Evolutionary conservation across 2,888 invertebrate genomes (phyloP), one percentile per base, ranked within the genome.

Genomic region (Plebejus melissa): DNA sequence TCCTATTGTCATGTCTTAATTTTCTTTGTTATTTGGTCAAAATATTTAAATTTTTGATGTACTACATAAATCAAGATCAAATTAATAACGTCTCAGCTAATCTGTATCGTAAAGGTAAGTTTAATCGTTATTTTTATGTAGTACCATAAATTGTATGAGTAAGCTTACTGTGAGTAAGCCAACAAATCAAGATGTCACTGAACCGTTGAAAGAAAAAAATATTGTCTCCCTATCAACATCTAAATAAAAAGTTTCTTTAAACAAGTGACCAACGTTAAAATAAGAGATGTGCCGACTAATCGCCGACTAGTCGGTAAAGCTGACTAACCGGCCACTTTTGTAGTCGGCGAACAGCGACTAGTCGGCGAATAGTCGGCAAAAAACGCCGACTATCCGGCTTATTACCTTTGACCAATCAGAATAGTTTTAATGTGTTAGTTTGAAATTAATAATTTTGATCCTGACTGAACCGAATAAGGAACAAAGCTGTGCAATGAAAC

Each of bases 41-140:
- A 36, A 32, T 65, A 0, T 65, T 65, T 9, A 46, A 46, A 46
- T 11, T 3, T 32, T 16, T 65, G 60, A 60, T 22, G 3, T 60
- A 11, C 11, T 2, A 36, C 13, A 36, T 65, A 36, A 65, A 36
- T 36, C 65, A 65, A 36, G 32, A 65, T 65, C 32, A 32, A 65
- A 65, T 65, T 65, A 65, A 65, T 5, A 36, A 11, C 32, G 65
- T 5, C 13, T 65, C 65, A 36, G 5, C 65, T 65, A 65, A 65
- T 65, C 65, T 65, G 65, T 36, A 36, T 65, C 65, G 32, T 65
- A 65, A 65, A 65, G 65, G 36, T 65, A 65, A 36, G 32, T 65
- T 65, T 65, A 65, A 65, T 65, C 65, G 65, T 65, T 65, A 16
- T 65, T 36, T 65, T 65, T 65, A 65, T 65, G 32, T 36, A 16